phyloP scores from a whole-genome alignment of 1,140 invertebrate genomes.

The Bombus superbus region DNA sequence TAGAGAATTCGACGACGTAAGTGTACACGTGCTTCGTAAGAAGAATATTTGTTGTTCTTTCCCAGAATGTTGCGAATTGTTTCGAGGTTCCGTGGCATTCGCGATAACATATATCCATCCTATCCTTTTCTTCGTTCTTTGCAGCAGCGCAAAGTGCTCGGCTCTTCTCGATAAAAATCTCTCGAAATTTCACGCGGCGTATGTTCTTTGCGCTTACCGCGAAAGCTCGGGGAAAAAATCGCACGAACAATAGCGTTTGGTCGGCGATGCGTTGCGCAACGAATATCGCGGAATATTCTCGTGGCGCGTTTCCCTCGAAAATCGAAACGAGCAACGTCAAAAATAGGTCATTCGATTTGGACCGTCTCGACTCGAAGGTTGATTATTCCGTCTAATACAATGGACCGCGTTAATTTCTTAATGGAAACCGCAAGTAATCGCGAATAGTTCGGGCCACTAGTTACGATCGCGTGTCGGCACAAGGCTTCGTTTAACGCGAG shows the following conservation, averaged over 20 bases:
- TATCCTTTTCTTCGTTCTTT: background rate
- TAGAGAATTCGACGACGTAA: conserved; percentile 3
- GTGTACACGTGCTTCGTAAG: background rate
- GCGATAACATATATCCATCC: background rate
- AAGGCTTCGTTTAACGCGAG: conserved; percentile 75
- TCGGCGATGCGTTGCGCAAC: background rate
- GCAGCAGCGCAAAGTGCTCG: too few relatives aligned
- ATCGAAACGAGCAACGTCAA: background rate
- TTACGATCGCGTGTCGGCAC: conserved; percentile 71
- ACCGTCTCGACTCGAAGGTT: conserved; percentile 16
- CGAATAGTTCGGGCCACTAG: conserved; percentile 70
- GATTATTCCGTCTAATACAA: conserved; percentile 39
- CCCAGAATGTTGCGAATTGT: conserved; percentile 16
- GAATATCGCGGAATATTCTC: background rate
- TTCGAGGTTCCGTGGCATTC: background rate
- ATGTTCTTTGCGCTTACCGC: background rate
- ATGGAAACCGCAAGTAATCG: conserved; percentile 78
- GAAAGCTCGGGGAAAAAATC: background rate
- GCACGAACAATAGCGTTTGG: background rate
- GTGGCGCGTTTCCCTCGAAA: background rate
- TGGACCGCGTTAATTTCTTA: conserved; percentile 59
- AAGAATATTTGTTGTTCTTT: conserved; percentile 17
- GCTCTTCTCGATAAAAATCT: background rate
- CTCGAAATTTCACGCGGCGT: too few relatives aligned
- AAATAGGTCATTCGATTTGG: conserved; percentile 44